Conservation (phyloP, 2,113 vertebrate genomes). For the Pteropus alecto region DNA sequence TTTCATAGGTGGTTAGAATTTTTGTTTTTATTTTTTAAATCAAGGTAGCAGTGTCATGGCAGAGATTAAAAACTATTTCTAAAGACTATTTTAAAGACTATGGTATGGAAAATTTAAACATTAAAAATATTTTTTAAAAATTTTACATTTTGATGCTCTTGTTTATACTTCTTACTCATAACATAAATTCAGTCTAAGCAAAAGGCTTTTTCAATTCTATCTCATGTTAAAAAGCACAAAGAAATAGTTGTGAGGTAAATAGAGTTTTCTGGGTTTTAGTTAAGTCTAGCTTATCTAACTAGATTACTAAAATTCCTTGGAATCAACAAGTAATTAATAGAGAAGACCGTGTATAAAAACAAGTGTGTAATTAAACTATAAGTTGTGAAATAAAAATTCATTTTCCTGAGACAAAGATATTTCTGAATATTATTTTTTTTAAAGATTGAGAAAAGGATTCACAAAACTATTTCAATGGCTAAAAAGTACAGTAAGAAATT, state of each 20-base stretch:
- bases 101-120: neutral
- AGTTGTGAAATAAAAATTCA: neutral
- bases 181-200: neutral
- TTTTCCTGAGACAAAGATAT: neutral
- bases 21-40: conserved; percentile 33
- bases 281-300: neutral
- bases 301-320: neutral
- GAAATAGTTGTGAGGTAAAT: neutral
- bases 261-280: neutral
- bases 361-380: neutral
- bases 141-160: neutral
- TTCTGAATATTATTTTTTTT: neutral
- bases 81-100: neutral
- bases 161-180: neutral
- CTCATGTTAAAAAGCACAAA: neutral
- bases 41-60: neutral
- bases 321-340: neutral
- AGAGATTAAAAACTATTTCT: neutral
- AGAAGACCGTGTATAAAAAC: neutral
- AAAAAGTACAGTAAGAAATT: neutral
- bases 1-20: neutral
- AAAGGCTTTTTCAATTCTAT: neutral
- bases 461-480: neutral
- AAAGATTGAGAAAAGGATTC: neutral
- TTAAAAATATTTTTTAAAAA: neutral